Evolutionary conservation across 2,797 vertebrate genomes (phyloP).

Genomic region (Sparus aurata): DNA sequence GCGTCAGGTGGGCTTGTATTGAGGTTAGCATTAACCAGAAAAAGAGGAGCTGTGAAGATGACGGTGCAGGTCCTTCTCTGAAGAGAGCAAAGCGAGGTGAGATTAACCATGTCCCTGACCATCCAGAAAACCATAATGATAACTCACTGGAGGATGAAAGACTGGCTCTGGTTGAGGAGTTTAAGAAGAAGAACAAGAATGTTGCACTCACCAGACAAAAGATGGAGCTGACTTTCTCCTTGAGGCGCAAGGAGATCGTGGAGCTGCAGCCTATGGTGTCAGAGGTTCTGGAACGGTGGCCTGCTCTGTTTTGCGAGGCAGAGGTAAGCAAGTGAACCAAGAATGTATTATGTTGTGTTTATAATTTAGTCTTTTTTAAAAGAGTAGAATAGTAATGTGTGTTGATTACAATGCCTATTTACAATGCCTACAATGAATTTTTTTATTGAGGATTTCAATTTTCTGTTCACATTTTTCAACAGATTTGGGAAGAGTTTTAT

Average conservation of each 20-base stretch:
- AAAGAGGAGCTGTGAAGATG: neutral
- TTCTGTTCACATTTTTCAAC: too few species aligned
- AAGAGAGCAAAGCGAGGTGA: neutral
- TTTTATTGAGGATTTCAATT: neutral
- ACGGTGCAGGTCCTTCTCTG: neutral
- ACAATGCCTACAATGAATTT: neutral
- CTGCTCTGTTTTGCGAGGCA: constrained; percentile 2
- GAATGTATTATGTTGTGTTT: too few species aligned
- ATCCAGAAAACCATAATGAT: neutral
- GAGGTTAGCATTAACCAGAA: too few species aligned
- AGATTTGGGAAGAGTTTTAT: neutral
- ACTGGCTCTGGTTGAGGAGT: neutral
- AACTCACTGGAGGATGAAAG: neutral
- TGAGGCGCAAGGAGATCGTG: neutral
- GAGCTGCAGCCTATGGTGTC: constrained; percentile 13
- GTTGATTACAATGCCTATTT: neutral
- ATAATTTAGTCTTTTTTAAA: too few species aligned
- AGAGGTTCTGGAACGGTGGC: neutral
- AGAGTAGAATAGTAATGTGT: too few species aligned
- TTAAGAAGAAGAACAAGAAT: neutral
- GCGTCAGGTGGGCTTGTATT: too few species aligned
- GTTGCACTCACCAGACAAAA: neutral
- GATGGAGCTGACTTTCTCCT: neutral
- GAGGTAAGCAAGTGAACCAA: too few species aligned
- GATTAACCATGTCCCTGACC: neutral